phyloP scores from a whole-genome alignment of 64 coral and sea anemone genomes.

The Pachyseris speciosa region DNA sequence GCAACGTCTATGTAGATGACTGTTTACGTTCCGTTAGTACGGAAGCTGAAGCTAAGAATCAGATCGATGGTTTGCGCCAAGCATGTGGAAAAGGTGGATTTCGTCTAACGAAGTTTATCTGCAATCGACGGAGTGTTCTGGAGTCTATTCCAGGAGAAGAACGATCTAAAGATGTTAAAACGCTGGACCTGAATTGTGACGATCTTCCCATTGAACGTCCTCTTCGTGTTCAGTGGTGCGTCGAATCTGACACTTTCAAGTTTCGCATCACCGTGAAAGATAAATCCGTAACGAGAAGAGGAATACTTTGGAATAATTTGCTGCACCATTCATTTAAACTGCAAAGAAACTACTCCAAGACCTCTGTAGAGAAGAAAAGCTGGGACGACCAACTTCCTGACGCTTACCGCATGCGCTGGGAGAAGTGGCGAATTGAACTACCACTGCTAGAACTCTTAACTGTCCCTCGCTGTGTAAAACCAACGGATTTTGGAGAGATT shows the following conservation, averaged over 20 bases:
- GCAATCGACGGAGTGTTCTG: background rate
- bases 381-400: conserved; percentile 23
- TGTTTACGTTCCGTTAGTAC: conserved; percentile 12
- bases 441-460: background rate
- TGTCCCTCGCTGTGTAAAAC: background rate
- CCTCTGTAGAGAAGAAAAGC: conserved; percentile 15
- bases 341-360: conserved; percentile 41
- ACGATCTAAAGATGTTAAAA: background rate
- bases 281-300: conserved; percentile 6
- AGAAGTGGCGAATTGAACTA: conserved; percentile 21
- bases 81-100: conserved; percentile 8
- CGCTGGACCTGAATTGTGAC: background rate
- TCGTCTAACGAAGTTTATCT: conserved; percentile 23
- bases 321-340: conserved; percentile 1
- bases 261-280: conserved; percentile 6
- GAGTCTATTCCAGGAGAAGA: conserved; percentile 4
- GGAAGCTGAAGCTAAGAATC: background rate
- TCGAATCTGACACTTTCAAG: background rate
- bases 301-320: background rate
- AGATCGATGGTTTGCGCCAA: background rate
- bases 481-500: background rate
- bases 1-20: conserved; percentile 45
- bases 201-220: background rate
- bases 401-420: background rate
- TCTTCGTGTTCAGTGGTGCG: conserved; percentile 17